Conservation (phyloP, 1,140 invertebrate species). For the Sweltsa coloradensis region DNA sequence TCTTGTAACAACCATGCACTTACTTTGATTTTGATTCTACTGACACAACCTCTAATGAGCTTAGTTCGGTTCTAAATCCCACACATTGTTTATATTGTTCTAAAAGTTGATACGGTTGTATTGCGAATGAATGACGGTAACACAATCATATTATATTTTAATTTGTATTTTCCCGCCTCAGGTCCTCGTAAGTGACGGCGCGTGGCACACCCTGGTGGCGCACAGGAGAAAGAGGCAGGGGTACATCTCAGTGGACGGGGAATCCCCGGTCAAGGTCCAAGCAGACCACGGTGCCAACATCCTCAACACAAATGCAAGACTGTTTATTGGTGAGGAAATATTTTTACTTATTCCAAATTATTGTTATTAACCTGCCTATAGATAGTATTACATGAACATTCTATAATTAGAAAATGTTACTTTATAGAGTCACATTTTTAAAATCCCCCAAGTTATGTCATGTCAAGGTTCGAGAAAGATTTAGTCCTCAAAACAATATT, state of each 20-base stretch:
- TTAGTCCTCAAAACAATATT: neutral
- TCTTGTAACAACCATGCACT: no score
- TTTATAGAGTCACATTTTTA: neutral
- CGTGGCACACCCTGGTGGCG: slow-evolving; percentile 57
- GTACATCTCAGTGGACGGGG: slow-evolving; percentile 53
- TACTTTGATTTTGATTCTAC: no score
- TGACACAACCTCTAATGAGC: no score
- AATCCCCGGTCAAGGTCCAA: slow-evolving; percentile 42
- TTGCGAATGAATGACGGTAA: no score
- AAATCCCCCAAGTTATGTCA: neutral
- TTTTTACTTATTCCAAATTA: neutral
- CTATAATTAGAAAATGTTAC: neutral
- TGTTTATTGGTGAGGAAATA: slow-evolving; percentile 54
- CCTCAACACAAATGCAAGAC: slow-evolving; percentile 57
- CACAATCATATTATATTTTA: no score
- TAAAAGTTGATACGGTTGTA: no score
- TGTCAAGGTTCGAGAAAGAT: neutral
- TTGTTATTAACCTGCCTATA: neutral
- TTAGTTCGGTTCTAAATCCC: no score
- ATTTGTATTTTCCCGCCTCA: slow-evolving; percentile 23
- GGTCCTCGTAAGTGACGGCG: slow-evolving; percentile 53
- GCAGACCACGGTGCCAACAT: slow-evolving; percentile 49
- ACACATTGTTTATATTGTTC: no score
- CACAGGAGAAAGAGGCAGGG: slow-evolving; percentile 52
- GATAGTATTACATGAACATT: neutral